Evolutionary conservation across 2,888 invertebrate genomes (phyloP), one percentile per base, ranked within the genome.

Genomic region (Cyrtodaria siliqua): DNA sequence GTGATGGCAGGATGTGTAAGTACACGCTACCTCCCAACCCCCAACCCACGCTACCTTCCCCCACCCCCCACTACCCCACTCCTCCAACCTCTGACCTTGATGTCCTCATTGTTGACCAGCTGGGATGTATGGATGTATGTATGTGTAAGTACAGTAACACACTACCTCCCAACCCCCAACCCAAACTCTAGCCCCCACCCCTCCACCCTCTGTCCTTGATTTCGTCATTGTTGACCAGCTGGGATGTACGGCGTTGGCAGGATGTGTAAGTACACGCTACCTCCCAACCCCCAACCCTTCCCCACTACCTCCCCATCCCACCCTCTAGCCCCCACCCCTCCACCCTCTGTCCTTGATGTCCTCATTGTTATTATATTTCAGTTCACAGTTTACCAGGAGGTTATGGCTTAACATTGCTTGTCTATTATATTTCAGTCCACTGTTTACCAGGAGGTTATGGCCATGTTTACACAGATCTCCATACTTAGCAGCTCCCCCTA

Each of bases 111-210:
- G 97, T 99, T 6, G 98, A 98, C 93, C 99, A 99, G 93, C 94
- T 99, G 55, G 99, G 99, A 16, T 98, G 98, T 92, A 99, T 99
- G 96, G 97, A 97, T 99, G 64, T 97, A 98, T 26, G 94, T 94
- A 76, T 92, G 92, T 87, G 93, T 93, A 81, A 89, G 92, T 90
- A n/a, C 42, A 20, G n/a, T n/a, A n/a, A n/a, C n/a, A n/a, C n/a
- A n/a, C n/a, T n/a, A n/a, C n/a, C n/a, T n/a, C n/a, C n/a, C n/a
- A n/a, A n/a, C n/a, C n/a, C n/a, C n/a, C n/a, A n/a, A n/a, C n/a
- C n/a, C n/a, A n/a, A n/a, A n/a, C n/a, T n/a, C n/a, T n/a, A n/a
- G n/a, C n/a, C n/a, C n/a, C n/a, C n/a, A n/a, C n/a, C n/a, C n/a
- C 97, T 49, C 97, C 98, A 0, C 98, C 99, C 0, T 97, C 98